Base-by-base conservation (phyloP, 2,888 invertebrate species). In the Odontocolon sp. region DNA sequence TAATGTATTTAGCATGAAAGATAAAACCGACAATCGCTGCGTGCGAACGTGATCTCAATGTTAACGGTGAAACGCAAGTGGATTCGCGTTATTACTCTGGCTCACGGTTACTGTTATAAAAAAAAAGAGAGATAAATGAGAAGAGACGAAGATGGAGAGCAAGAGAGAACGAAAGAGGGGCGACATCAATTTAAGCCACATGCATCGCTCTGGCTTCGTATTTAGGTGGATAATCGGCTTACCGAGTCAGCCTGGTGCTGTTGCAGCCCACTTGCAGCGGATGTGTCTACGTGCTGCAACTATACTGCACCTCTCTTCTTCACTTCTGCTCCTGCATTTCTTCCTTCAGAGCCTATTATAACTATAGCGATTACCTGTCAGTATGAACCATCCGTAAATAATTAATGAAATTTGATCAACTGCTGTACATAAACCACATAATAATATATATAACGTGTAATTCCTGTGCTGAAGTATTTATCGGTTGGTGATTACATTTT, bases 151-250 rank as follows among this genome's bases (percentile, higher is more conserved):
- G 28, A 16, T 61, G 18, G 42, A 66, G 47, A 59, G 57, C 45
- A 80, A 81, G 54, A 67, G 64, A 31, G 68, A 77, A 71, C 74
- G 54, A 45, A 56, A 71, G 63, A 78, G 74, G 83, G 81, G 78
- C 84, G 83, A 85, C 86, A 83, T 83, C 84, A 88, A 87, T 89
- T 90, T 89, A 87, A 90, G 88, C 88, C 87, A 87, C 86, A 84
- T 84, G 88, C 89, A 89, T 85, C 86, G 84, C 82, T 86, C 83
- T 83, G 90, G 89, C 89, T 90, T 90, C 90, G 88, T 88, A 90
- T 89, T 89, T 88, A 88, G 89, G 87, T 87, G 87, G 86, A 87
- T 90, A 89, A 90, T 90, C 88, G 87, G 87, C 88, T 90, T 90
- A 90, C 83, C 83, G 85, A 84, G 87, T 78, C 83, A 82, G 85